A percentile compares a stretch with the other conserved stretches of the same genome.
phyloP scores from a whole-genome alignment of 2,888 invertebrate species.

The Icerya purchasi region DNA sequence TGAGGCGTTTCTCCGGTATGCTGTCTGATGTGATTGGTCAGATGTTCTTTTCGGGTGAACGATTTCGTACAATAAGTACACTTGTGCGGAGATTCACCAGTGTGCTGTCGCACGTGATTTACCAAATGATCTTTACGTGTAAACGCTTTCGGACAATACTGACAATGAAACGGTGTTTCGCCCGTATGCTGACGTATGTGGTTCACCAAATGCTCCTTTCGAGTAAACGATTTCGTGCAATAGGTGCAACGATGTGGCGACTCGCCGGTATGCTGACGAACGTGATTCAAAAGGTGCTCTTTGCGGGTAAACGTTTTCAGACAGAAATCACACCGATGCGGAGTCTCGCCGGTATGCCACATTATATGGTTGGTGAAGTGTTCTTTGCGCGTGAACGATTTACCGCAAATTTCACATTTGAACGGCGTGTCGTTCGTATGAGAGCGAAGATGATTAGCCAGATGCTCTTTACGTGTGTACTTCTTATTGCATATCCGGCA shows the following conservation, averaged over 20 bases:
- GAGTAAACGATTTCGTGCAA: conserved; percentile 67
- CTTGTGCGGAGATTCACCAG: conserved; percentile 56
- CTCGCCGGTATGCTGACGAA: conserved; percentile 38
- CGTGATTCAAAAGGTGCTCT: conserved; percentile 54
- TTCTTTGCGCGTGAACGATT: conserved; percentile 70
- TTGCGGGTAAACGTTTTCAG: conserved; percentile 57
- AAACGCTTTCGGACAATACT: conserved; percentile 64
- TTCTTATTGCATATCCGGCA: conserved; percentile 23
- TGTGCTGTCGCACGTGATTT: conserved; percentile 48
- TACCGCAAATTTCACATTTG: conserved; percentile 26
- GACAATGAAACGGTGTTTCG: conserved; percentile 55
- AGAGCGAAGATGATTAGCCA: conserved; percentile 23
- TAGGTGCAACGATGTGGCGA: conserved; percentile 40
- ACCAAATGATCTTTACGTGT: conserved; percentile 64
- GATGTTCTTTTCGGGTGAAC: conserved; percentile 70
- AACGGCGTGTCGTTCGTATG: conserved; percentile 24
- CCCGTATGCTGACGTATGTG: conserved; percentile 62
- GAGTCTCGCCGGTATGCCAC: conserved; percentile 44
- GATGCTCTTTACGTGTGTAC: conserved; percentile 24
- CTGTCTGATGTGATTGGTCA: conserved; percentile 69
- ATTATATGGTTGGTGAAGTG: conserved; percentile 32
- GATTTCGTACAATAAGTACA: conserved; percentile 48
- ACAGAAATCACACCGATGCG: conserved; percentile 56
- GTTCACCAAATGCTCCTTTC: conserved; percentile 67
- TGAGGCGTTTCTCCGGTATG: conserved; percentile 47